Evolutionary conservation across 2,113 vertebrate genomes (phyloP).

Genomic region (Rynchops niger): DNA sequence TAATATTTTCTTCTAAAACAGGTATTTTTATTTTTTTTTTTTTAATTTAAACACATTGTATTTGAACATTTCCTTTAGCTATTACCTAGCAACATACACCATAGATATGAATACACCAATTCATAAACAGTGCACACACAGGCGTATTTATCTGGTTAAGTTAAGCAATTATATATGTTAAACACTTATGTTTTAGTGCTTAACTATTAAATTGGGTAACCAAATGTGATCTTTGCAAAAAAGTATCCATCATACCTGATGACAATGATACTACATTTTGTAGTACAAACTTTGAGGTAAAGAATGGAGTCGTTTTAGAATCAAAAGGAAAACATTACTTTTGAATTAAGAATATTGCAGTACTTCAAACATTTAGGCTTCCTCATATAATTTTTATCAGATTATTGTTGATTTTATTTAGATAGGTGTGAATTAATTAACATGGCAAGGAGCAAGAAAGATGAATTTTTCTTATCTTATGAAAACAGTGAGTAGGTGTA

Average conservation of each 20-base stretch:
- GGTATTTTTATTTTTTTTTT: too few relatives aligned
- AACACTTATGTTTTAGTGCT: neutral
- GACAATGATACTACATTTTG: neutral
- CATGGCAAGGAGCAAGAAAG: neutral
- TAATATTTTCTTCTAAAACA: neutral
- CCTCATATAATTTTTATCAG: neutral
- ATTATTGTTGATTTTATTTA: neutral
- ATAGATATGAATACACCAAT: neutral
- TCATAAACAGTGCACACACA: neutral
- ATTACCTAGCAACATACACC: neutral
- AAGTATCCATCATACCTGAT: neutral
- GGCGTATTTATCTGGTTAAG: neutral
- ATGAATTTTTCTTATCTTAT: neutral
- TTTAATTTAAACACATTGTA: neutral
- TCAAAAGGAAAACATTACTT: neutral
- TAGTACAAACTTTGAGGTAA: neutral
- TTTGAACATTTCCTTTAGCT: neutral
- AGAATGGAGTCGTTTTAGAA: neutral
- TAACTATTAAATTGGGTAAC: neutral
- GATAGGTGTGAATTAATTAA: neutral
- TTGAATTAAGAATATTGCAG: neutral
- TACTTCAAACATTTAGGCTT: neutral
- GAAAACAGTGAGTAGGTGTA: neutral
- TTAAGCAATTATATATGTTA: too few relatives aligned
- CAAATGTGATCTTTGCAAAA: neutral